phyloP scores from a whole-genome alignment of 2,888 invertebrate species.

The Mimas tiliae region DNA sequence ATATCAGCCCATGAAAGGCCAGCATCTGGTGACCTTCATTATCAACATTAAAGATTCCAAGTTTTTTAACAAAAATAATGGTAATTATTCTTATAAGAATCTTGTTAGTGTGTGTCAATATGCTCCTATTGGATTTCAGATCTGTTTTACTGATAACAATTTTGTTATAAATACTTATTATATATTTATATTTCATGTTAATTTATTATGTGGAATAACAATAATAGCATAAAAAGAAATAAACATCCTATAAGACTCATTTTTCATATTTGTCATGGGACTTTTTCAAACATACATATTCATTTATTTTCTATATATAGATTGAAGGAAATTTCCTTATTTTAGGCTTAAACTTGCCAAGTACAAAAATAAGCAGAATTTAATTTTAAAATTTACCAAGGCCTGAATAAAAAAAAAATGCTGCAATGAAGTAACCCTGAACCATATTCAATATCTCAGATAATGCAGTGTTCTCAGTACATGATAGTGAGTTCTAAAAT shows the following conservation, averaged over 20 bases:
- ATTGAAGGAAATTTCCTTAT: not conserved
- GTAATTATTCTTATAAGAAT: conserved; percentile 47
- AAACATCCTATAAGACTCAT: too few relatives aligned
- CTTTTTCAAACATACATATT: too few relatives aligned
- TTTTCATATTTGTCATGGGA: not conserved
- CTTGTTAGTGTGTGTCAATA: conserved; percentile 29
- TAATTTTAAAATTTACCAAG: not conserved
- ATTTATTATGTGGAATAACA: too few relatives aligned
- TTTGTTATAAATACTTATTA: too few relatives aligned
- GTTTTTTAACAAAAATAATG: conserved; percentile 28
- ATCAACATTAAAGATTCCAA: conserved; percentile 41
- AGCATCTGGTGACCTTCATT: conserved; percentile 48
- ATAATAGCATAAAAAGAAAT: too few relatives aligned
- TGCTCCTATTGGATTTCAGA: conserved; percentile 32
- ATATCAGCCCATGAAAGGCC: conserved; percentile 44
- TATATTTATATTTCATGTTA: too few relatives aligned
- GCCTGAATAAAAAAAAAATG: too few relatives aligned
- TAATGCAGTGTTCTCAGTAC: conserved; percentile 36
- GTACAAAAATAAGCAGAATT: not conserved
- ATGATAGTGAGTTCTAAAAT: conserved; percentile 34
- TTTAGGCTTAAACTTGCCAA: not conserved
- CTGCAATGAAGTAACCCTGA: not conserved
- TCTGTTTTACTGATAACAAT: not conserved
- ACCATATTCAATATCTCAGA: conserved; percentile 28
- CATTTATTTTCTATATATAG: not conserved